These are phyloP conservation scores for Hartigia nigra DNA, from an alignment of 2,888 invertebrate genomes.

Conservation along the genomic window DNA sequence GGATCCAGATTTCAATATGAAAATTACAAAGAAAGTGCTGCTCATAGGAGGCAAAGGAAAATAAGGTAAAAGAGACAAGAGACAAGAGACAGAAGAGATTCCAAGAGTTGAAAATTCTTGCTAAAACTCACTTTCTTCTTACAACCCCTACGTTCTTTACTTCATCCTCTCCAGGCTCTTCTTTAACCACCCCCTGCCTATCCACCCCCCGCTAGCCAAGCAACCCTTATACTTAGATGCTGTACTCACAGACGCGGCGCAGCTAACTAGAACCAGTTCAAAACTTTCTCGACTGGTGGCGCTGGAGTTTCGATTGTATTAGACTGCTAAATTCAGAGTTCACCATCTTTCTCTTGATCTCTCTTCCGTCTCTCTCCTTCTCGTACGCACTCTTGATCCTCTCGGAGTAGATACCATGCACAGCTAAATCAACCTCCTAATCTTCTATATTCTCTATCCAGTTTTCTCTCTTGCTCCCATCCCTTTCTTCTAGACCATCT, in stretches of 20 bases:
- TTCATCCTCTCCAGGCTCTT: not conserved
- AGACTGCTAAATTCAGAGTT: constrained; percentile 51
- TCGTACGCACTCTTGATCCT: not conserved
- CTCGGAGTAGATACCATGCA: not conserved
- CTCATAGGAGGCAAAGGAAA: not conserved
- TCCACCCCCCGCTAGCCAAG: no score
- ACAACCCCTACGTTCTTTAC: not conserved
- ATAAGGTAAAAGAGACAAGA: not conserved
- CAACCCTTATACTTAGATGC: not conserved
- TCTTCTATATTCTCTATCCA: not conserved
- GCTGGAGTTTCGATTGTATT: constrained; percentile 46
- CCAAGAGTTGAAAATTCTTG: constrained; percentile 12
- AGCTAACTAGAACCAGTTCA: not conserved
- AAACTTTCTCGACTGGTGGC: constrained; percentile 10
- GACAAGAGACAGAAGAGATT: constrained; percentile 9
- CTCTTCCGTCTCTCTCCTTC: constrained; percentile 24
- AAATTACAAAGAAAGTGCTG: constrained; percentile 17
- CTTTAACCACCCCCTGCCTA: no score
- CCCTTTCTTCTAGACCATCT: not conserved
- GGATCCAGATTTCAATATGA: constrained; percentile 6
- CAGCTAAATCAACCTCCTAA: not conserved
- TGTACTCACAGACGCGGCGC: not conserved
- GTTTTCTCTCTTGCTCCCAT: not conserved
- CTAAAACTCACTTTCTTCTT: not conserved
- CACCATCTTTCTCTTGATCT: constrained; percentile 26